Evolutionary conservation across 2,888 invertebrate genomes (phyloP).

Genomic region (Coecobrya sp.): DNA sequence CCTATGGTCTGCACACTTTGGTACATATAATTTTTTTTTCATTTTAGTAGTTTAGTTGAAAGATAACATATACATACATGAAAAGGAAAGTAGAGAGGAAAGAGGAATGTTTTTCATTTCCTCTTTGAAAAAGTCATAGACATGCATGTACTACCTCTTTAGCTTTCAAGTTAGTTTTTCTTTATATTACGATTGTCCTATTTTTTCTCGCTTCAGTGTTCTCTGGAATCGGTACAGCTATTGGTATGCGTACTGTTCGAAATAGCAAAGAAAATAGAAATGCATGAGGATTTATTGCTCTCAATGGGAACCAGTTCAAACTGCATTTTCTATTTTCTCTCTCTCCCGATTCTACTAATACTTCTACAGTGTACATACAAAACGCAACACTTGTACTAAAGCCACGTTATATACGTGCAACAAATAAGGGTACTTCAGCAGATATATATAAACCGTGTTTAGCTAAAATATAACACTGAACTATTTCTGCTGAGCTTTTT

Average conservation of each 20-base stretch:
- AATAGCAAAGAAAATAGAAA: conserved; percentile 56
- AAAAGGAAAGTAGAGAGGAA: neutral
- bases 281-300: conserved; percentile 75
- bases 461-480: neutral
- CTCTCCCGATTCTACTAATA: too few species aligned
- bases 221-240: neutral
- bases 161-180: neutral
- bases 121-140: neutral
- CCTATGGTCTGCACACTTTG: neutral
- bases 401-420: conserved; percentile 21
- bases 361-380: too few species aligned
- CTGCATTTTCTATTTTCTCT: conserved; percentile 68
- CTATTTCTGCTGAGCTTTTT: conserved; percentile 15
- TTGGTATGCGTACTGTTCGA: neutral
- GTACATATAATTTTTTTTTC: neutral
- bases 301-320: conserved; percentile 75
- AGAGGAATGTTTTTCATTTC: conserved; percentile 46
- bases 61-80: neutral
- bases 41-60: neutral
- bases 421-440: neutral
- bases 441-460: neutral
- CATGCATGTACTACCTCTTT: neutral
- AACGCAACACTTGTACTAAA: neutral
- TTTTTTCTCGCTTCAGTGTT: neutral
- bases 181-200: neutral